These are phyloP conservation scores for Propithecus perrieri DNA, from an alignment of 2,797 vertebrate genomes.

Conservation along the genomic window DNA sequence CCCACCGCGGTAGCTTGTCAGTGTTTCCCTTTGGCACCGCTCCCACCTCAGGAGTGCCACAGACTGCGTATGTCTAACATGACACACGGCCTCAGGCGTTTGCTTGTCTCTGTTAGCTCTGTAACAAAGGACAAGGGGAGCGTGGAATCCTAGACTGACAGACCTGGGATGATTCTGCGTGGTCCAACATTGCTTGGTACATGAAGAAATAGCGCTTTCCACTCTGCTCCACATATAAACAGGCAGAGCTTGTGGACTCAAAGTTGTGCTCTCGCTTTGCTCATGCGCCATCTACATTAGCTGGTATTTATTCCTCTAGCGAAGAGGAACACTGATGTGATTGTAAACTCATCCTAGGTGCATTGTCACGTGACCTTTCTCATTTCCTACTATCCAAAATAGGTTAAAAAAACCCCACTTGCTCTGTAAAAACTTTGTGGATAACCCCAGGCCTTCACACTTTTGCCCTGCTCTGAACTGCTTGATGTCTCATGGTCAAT, in stretches of 20 bases:
- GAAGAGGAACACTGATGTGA: no score
- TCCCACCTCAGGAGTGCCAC: background rate
- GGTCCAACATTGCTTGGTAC: accelerated
- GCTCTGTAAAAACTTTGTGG: background rate
- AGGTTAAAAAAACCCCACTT: background rate
- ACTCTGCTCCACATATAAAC: no score
- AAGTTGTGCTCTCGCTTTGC: background rate
- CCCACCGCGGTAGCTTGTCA: no score
- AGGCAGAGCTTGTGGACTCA: background rate
- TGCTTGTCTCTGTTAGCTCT: background rate
- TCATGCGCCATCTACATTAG: accelerated
- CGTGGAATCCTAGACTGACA: background rate
- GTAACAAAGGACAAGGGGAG: background rate
- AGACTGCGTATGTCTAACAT: background rate
- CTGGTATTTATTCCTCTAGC: background rate
- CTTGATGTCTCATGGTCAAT: background rate
- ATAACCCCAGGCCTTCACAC: background rate
- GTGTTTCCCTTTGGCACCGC: background rate
- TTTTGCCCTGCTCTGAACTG: background rate
- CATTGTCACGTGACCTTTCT: background rate
- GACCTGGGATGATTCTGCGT: background rate
- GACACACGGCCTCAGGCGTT: background rate
- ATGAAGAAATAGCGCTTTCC: background rate
- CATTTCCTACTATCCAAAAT: background rate
- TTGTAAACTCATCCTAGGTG: background rate